Percentiles rank a stretch among this genome's conserved stretches.
phyloP scores from a whole-genome alignment of 30 jellyfish, hydroid and myxozoan genomes.

The Cassiopea xamachana region DNA sequence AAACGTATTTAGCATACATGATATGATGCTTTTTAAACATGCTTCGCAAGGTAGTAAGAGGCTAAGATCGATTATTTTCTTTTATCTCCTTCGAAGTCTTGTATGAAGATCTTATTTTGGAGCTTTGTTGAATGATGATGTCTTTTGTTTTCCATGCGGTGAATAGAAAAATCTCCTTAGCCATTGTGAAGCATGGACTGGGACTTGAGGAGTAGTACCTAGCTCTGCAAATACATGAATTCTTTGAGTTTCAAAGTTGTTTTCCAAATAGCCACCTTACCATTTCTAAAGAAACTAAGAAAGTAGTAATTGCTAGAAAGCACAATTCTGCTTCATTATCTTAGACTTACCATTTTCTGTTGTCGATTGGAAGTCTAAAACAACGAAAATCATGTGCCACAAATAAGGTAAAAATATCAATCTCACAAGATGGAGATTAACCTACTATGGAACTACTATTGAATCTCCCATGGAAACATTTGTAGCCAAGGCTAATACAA shows the following conservation, averaged over 20 bases:
- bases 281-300: constrained; percentile 33
- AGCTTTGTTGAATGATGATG: constrained; percentile 1
- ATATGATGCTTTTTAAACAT: not conserved
- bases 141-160: constrained; percentile 28
- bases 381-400: constrained; percentile 10
- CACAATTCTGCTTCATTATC: constrained; percentile 30
- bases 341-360: constrained; percentile 28
- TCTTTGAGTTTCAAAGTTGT: not conserved
- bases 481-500: constrained; percentile 54
- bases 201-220: constrained; percentile 2
- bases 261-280: constrained; percentile 43
- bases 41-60: constrained; percentile 13
- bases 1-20: not conserved
- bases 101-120: constrained; percentile 1
- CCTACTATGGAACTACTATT: constrained; percentile 4
- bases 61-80: constrained; percentile 2
- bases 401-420: constrained; percentile 39
- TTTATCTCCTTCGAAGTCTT: constrained; percentile 1
- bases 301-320: constrained; percentile 57
- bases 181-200: not conserved
- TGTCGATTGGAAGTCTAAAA: constrained; percentile 10
- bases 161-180: constrained; percentile 31
- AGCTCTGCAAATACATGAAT: constrained; percentile 24
- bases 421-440: constrained; percentile 36
- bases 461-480: constrained; percentile 34